phyloP scores from a whole-genome alignment of 2,888 invertebrate genomes.

The Himalopsyche anomala region DNA sequence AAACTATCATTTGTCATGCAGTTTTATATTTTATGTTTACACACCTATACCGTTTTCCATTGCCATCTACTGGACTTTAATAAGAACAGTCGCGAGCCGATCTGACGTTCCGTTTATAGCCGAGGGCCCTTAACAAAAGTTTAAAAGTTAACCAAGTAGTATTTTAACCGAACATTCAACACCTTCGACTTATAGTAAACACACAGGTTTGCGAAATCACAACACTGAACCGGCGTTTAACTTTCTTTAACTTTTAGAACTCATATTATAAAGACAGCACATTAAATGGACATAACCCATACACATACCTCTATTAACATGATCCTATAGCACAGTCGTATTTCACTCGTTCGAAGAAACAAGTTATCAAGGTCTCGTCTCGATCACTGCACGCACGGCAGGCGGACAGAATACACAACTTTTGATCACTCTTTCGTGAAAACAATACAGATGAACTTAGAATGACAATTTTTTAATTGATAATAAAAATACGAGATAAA shows the following conservation, averaged over 20 bases:
- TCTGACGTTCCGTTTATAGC: constrained; percentile 62
- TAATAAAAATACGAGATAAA: constrained; percentile 52
- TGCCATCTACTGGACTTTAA: constrained; percentile 58
- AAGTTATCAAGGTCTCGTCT: constrained; percentile 78
- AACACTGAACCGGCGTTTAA: constrained; percentile 45
- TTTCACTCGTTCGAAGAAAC: constrained; percentile 76
- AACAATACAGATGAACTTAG: constrained; percentile 48
- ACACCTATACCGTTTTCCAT: constrained; percentile 65
- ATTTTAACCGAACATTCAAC: constrained; percentile 51
- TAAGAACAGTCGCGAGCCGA: constrained; percentile 57
- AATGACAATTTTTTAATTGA: constrained; percentile 42
- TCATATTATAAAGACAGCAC: constrained; percentile 54
- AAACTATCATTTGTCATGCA: constrained; percentile 60
- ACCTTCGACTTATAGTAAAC: constrained; percentile 45
- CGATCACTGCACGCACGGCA: constrained; percentile 69
- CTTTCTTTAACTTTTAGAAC: constrained; percentile 38
- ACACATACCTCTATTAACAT: constrained; percentile 77
- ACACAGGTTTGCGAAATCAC: constrained; percentile 48
- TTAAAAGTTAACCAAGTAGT: constrained; percentile 58
- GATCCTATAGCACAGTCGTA: constrained; percentile 77
- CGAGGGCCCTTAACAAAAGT: constrained; percentile 63
- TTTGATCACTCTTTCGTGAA: constrained; percentile 51
- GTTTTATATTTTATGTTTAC: constrained; percentile 61
- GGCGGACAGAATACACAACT: constrained; percentile 53
- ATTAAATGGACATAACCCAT: constrained; percentile 68